These are phyloP conservation scores for Pterocles burchelli DNA, from an alignment of 2,113 vertebrate genomes.

Conservation along the genomic window DNA sequence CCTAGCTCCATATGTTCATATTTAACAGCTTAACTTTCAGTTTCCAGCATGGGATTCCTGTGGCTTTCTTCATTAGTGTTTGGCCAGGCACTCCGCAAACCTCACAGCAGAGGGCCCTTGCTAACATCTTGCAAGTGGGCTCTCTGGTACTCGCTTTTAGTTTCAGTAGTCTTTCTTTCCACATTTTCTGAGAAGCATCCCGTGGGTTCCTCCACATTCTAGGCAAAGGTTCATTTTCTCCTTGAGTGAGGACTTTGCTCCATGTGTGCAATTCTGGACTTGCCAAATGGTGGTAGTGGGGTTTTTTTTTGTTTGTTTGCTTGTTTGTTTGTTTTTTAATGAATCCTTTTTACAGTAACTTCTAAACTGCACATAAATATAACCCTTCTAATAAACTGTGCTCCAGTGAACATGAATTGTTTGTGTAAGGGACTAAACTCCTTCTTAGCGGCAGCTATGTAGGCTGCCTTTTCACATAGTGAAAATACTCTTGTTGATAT, in stretches of 20 bases:
- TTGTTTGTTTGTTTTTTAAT: not conserved
- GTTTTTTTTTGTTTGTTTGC: no score
- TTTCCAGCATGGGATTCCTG: conserved; percentile 29
- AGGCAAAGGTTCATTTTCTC: not conserved
- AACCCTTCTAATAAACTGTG: not conserved
- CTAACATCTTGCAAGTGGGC: conserved; percentile 41
- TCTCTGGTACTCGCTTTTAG: not conserved
- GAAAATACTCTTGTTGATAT: not conserved
- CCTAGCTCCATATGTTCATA: conserved; percentile 33
- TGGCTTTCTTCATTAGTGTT: conserved; percentile 39
- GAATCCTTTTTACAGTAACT: not conserved
- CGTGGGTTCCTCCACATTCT: not conserved
- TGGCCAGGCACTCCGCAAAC: conserved; percentile 8
- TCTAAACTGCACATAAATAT: not conserved
- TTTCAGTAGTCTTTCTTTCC: not conserved
- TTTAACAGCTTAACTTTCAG: conserved; percentile 28
- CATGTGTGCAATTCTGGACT: not conserved
- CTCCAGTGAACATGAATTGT: not conserved
- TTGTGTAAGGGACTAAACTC: not conserved
- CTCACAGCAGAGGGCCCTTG: conserved; percentile 30
- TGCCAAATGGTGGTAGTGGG: not conserved
- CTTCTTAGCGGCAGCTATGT: not conserved
- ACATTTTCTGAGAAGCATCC: conserved; percentile 26
- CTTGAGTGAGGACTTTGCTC: not conserved
- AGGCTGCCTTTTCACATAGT: not conserved